Conservation (phyloP, 2,113 vertebrate species). For the Tenebrosternarchus preto region DNA sequence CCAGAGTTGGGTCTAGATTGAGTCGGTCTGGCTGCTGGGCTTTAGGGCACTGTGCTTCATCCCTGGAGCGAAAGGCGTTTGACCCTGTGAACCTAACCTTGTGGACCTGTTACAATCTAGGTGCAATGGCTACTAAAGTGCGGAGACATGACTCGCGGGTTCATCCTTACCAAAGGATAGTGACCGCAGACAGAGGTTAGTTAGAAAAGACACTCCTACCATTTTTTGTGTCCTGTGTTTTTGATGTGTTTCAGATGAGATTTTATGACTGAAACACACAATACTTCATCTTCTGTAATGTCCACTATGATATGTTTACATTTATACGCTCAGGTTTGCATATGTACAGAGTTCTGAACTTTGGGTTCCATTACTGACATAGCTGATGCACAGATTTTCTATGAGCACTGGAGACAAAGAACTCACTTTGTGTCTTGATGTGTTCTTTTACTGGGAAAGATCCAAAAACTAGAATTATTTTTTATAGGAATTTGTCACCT, state of each 20-base stretch:
- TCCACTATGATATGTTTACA: constrained; percentile 14
- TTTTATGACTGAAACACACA: not conserved
- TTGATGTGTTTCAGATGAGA: not conserved
- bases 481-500: not conserved
- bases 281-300: not conserved
- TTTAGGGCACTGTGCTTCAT: constrained; percentile 50
- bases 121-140: constrained; percentile 87
- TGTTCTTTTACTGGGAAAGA: constrained; percentile 3
- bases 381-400: not conserved
- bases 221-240: constrained; percentile 30
- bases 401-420: not conserved
- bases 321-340: constrained; percentile 18
- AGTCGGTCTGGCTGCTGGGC: not conserved
- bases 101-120: constrained; percentile 82
- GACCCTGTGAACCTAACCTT: constrained; percentile 83
- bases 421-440: not conserved
- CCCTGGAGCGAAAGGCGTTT: constrained; percentile 72
- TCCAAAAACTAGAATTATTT: not conserved
- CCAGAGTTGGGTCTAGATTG: not conserved
- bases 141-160: constrained; percentile 84
- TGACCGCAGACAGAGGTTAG: constrained; percentile 87
- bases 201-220: constrained; percentile 73
- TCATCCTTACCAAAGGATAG: constrained; percentile 89
- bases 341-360: not conserved
- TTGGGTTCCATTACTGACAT: not conserved